Percentiles rank a stretch among this genome's conserved stretches.
These are phyloP conservation scores for Agrotis puta DNA, from an alignment of 2,888 invertebrate species.

Conservation along the genomic window DNA sequence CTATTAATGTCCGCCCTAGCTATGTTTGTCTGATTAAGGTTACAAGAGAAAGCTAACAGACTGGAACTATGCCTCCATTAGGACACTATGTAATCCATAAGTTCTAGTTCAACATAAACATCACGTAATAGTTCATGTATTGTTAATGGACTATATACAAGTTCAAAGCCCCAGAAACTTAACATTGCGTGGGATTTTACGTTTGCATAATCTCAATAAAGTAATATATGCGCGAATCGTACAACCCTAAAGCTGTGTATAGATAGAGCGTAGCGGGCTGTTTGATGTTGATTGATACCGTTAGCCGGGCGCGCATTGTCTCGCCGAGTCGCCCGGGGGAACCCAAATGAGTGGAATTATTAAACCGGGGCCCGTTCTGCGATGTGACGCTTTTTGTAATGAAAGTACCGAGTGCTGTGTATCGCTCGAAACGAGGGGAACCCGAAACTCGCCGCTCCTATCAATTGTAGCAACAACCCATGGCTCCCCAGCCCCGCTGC, in stretches of 20 bases:
- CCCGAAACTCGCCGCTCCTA: conserved; percentile 69
- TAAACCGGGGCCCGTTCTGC: conserved; percentile 85
- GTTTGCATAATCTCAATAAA: conserved; percentile 56
- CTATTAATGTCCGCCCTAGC: not conserved
- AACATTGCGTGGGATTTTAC: conserved; percentile 48
- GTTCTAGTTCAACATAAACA: conserved; percentile 24
- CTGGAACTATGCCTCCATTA: conserved; percentile 5
- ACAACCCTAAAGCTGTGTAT: conserved; percentile 79
- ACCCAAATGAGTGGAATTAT: conserved; percentile 90
- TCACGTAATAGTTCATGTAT: conserved; percentile 28
- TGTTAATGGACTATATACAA: conserved; percentile 34
- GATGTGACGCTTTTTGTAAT: conserved; percentile 90
- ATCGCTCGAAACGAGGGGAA: conserved; percentile 62
- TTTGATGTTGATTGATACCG: conserved; percentile 91
- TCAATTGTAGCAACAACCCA: conserved; percentile 77
- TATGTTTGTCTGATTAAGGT: conserved; percentile 12
- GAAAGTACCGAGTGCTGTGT: conserved; percentile 79
- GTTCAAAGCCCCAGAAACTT: conserved; percentile 46
- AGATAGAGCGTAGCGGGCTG: conserved; percentile 79
- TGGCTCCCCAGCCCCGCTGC: conserved; percentile 67
- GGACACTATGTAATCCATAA: conserved; percentile 3
- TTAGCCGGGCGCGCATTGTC: conserved; percentile 88
- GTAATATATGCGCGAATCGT: conserved; percentile 69
- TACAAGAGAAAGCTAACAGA: conserved; percentile 1
- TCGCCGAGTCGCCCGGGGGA: conserved; percentile 83